Evolutionary conservation across 2,888 invertebrate species (phyloP).

Genomic region (Lapara coniferarum): DNA sequence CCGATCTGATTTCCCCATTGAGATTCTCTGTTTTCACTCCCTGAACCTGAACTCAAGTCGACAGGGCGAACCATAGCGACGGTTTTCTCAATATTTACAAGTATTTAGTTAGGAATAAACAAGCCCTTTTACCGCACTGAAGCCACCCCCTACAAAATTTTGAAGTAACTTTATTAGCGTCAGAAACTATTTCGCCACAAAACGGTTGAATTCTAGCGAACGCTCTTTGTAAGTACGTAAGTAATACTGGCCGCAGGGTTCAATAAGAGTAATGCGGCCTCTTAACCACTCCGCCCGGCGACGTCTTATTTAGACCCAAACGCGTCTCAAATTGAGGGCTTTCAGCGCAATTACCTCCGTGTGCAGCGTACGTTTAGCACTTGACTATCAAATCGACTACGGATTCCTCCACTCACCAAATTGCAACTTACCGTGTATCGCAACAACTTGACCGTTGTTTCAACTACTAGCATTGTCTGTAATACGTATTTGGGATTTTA

Average conservation of each 20-base stretch:
- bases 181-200: constrained; percentile 31
- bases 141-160: background rate
- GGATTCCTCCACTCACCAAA: constrained; percentile 38
- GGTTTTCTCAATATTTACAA: too few species aligned
- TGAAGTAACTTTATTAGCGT: constrained; percentile 3
- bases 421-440: constrained; percentile 41
- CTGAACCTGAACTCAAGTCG: too few species aligned
- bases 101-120: too few species aligned
- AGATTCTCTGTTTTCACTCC: too few species aligned
- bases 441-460: constrained; percentile 3
- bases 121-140: background rate
- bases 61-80: too few species aligned
- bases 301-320: constrained; percentile 81
- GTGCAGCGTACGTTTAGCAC: constrained; percentile 66
- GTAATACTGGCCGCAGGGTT: constrained; percentile 73
- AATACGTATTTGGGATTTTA: background rate
- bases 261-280: constrained; percentile 78
- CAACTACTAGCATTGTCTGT: background rate
- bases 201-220: constrained; percentile 49
- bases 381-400: constrained; percentile 63
- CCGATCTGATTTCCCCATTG: too few species aligned
- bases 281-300: constrained; percentile 73
- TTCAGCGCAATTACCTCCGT: constrained; percentile 76
- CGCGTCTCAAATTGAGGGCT: constrained; percentile 76
- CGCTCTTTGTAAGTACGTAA: constrained; percentile 68